A percentile compares a stretch with the other conserved stretches of the same genome.
Evolutionary conservation across 2,888 invertebrate genomes (phyloP).

Genomic region (Epinotia demarniana): DNA sequence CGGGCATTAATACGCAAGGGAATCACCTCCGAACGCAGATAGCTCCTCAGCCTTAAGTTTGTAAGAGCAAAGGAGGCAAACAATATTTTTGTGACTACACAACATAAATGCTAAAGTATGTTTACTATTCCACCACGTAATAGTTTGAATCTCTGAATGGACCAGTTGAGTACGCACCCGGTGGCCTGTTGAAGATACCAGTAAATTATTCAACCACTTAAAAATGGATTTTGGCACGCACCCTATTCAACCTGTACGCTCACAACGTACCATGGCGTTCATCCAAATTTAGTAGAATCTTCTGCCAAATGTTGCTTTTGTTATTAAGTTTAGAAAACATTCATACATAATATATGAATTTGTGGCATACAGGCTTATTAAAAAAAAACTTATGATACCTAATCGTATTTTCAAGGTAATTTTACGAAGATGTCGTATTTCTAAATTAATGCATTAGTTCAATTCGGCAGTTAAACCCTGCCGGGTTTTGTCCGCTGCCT

Average conservation of each 20-base stretch:
- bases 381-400: too few species aligned
- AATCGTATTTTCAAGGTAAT: too few species aligned
- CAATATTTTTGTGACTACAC: neutral
- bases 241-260: slow-evolving; percentile 36
- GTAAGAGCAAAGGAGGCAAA: neutral
- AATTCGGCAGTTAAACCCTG: too few species aligned
- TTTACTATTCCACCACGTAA: neutral
- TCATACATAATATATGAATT: neutral
- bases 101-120: neutral
- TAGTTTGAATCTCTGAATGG: slow-evolving; percentile 19
- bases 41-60: neutral
- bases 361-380: neutral
- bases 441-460: neutral
- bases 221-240: slow-evolving; percentile 43
- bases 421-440: neutral
- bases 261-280: slow-evolving; percentile 36
- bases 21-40: neutral
- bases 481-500: too few species aligned
- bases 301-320: neutral
- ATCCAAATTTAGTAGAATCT: slow-evolving; percentile 31
- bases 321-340: neutral
- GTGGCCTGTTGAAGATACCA: slow-evolving; percentile 24
- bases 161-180: slow-evolving; percentile 13
- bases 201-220: slow-evolving; percentile 25
- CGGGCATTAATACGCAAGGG: neutral